Evolutionary conservation across 1,140 invertebrate genomes (phyloP).

Genomic region (Leptonema lineaticorne): DNA sequence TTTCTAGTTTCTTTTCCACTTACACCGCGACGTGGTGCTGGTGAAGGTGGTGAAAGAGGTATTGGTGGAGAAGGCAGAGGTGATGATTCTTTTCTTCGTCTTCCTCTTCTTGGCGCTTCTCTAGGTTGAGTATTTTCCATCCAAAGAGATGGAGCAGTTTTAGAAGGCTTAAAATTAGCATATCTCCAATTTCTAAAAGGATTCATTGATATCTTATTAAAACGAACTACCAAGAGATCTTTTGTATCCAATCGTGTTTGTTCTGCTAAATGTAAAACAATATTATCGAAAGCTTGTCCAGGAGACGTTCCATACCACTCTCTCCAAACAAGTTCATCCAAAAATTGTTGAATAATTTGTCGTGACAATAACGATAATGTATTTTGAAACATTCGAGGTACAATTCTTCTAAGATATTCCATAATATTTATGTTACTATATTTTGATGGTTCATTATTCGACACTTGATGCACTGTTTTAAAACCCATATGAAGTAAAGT

Average conservation of each 20-base stretch:
- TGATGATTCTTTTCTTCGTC: slow-evolving; percentile 41
- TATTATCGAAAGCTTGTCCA: slow-evolving; percentile 77
- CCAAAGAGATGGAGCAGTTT: slow-evolving; percentile 28
- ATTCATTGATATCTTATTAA: slow-evolving; percentile 70
- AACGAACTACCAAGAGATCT: slow-evolving; percentile 57
- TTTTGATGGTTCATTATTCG: slow-evolving; percentile 61
- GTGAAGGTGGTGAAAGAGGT: slow-evolving; percentile 31
- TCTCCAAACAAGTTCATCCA: slow-evolving; percentile 83
- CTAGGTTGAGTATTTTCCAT: slow-evolving; percentile 43
- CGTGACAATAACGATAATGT: slow-evolving; percentile 78
- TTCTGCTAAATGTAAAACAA: slow-evolving; percentile 75
- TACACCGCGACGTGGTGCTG: slow-evolving; percentile 21
- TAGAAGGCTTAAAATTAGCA: slow-evolving; percentile 47
- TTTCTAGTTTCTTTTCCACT: slow-evolving; percentile 37
- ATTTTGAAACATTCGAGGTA: slow-evolving; percentile 89
- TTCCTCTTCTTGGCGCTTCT: slow-evolving; percentile 43
- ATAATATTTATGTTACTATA: slow-evolving; percentile 77
- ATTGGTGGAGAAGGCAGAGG: slow-evolving; percentile 31
- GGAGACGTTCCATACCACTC: slow-evolving; percentile 72
- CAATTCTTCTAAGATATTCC: slow-evolving; percentile 82
- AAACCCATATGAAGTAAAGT: slow-evolving; percentile 77
- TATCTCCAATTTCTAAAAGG: slow-evolving; percentile 80
- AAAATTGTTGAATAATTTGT: slow-evolving; percentile 84
- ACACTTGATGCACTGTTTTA: slow-evolving; percentile 68
- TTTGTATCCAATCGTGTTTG: slow-evolving; percentile 64